Conservation (phyloP, 1,140 invertebrate genomes). For the Popillia japonica region DNA sequence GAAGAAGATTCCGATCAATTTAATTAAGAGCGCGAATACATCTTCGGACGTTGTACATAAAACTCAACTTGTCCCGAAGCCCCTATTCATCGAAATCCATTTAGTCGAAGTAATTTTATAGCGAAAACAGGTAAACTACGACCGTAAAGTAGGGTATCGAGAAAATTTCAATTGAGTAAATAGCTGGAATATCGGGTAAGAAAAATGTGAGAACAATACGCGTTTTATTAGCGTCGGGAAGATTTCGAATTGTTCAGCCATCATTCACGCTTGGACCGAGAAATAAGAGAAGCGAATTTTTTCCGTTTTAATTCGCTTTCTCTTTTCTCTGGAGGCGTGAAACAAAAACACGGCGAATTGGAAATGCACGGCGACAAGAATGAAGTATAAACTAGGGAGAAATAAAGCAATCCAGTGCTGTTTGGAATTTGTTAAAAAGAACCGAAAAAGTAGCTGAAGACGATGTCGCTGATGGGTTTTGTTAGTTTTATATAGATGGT, state of each 20-base stretch:
- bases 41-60: no score
- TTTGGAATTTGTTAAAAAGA: constrained; percentile 2
- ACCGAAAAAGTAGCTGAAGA: background rate
- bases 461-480: constrained; percentile 2
- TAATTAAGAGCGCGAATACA: no score
- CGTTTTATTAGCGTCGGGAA: background rate
- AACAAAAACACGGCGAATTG: background rate
- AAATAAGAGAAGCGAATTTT: background rate
- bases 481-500: background rate
- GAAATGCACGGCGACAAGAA: background rate
- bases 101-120: background rate
- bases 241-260: background rate
- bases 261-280: background rate
- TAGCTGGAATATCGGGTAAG: background rate
- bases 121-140: background rate
- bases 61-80: no score
- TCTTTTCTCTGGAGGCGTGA: background rate
- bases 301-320: background rate
- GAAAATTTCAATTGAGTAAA: background rate
- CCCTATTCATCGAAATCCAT: background rate
- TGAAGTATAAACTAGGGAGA: background rate
- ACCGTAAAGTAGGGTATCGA: background rate
- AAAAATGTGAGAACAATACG: background rate
- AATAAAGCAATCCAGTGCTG: background rate
- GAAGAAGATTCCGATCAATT: no score